Evolutionary conservation across 2,888 invertebrate species (phyloP), one percentile per base, ranked within the genome.

Genomic region (Hyppa rectilinea): DNA sequence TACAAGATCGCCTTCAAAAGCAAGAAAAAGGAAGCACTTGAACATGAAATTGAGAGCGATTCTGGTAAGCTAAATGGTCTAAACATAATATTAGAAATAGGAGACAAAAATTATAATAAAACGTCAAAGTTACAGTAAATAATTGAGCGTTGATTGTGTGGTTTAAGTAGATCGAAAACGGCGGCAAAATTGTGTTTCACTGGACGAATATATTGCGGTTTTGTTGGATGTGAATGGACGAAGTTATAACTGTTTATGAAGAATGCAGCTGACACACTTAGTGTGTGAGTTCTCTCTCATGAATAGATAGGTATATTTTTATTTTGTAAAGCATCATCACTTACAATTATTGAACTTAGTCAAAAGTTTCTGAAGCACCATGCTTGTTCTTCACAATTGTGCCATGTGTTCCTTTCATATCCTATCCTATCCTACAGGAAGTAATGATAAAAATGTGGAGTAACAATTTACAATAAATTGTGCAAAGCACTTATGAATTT

Each of bases 1-100:
- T 93, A 93, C 87, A 95, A 94, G 87, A 90, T 85, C 82, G 87
- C 91, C 84, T 92, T 93, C 81, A 90, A 90, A 87, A 90, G 85
- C 82, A 92, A 92, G 90, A 90, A 93, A 91, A 89, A 90, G 82
- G 93, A 94, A 88, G 89, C 88, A 87, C 84, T 87, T 82, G 87
- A 90, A 87, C 85, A 88, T 86, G 93, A 92, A 92, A 90, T 90
- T 85, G 91, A 92, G 89, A 93, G 85, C 86, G 92, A 93, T 87
- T 85, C 90, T 88, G 93, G 95, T 94, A 92, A 86, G 88, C 86
- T 86, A 59, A 71, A 47, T 20, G 26, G 34, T 61, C 14, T 56
- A 70, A 43, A 12, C 64, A 31, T 62, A 56, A 31, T 62, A 56
- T 20, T 53, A 58, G 34, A 65, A 47, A 20, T 45, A 29, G 23